These are phyloP conservation scores for Toxotes chatareus DNA, from an alignment of 2,113 vertebrate genomes.

Conservation along the genomic window DNA sequence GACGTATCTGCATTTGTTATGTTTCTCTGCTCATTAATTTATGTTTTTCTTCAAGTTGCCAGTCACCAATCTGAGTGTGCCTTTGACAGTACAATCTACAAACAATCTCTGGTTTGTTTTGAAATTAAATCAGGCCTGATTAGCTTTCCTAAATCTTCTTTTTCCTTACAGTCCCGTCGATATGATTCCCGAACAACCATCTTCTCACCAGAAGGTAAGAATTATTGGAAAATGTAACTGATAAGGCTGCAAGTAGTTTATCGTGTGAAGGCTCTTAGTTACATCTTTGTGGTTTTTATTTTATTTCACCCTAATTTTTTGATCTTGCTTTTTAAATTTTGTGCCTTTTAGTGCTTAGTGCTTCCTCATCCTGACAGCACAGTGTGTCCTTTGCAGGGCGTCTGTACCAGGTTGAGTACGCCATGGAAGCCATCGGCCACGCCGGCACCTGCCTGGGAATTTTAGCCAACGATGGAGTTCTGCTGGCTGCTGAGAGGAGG, in stretches of 20 bases:
- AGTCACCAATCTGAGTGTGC: too few relatives aligned
- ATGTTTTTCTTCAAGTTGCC: too few relatives aligned
- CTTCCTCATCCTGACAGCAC: neutral
- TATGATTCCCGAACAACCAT: conserved; percentile 62
- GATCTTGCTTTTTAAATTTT: neutral
- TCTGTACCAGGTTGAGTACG: conserved; percentile 50
- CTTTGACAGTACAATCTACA: neutral
- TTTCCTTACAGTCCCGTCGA: conserved; percentile 43
- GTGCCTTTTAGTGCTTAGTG: neutral
- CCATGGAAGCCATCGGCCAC: conserved; percentile 56
- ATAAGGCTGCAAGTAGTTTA: neutral
- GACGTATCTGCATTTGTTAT: too few relatives aligned
- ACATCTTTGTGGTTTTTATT: neutral
- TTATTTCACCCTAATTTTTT: neutral
- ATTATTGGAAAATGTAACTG: neutral
- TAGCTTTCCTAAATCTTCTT: neutral
- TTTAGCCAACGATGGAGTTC: conserved; percentile 46
- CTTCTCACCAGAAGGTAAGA: conserved; percentile 60
- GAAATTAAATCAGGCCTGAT: neutral
- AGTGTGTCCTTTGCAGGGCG: conserved; percentile 19
- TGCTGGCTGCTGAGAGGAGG: conserved; percentile 52
- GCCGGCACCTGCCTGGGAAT: conserved; percentile 53
- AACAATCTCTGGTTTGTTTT: neutral
- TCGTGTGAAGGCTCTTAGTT: neutral
- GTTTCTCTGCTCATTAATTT: too few relatives aligned